Base-by-base conservation (phyloP, 2,113 vertebrate species). In the Heterotis niloticus region DNA sequence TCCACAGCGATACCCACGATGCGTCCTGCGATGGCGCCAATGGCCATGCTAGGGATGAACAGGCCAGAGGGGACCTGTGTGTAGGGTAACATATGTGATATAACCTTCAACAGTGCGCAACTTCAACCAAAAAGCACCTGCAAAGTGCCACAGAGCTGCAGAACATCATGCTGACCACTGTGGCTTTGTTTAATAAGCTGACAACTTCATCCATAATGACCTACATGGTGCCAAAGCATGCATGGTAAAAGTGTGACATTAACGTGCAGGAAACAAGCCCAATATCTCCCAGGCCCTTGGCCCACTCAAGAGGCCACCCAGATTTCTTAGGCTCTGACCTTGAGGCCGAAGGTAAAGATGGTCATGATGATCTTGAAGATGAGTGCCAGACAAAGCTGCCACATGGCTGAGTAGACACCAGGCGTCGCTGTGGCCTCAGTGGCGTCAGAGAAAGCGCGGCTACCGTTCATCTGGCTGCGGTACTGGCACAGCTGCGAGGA, bases 321-420 rank as follows among this genome's bases (percentile, higher is more conserved):
- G 34, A 44, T 4, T 2, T 7, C 2, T 44, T 44, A 5, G 23
- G 12, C 66, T 73, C 82, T 89, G 89, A 98, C 98, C 97, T 99
- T 99, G 76, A 99, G 95, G 74, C 98, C 98, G 52, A 99, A 99
- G 44, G 98, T 99, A 90, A 99, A 99, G 59, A 99, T 98, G 57
- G 98, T 99, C 96, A 99, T 98, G 87, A 99, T 94, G 88, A 99
- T 98, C 88, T 99, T 99, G 84, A 99, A 99, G 86, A 98, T 91
- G 79, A 99, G 96, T 0, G 98, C 97, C 87, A 99, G 90, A 86
- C 96, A 96, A 23, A 99, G 90, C 87, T 99, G 96, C 96, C 98
- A 99, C 90, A 99, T 99, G 83, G 97, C 96, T 1, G 96, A 94
- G 87, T 99, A 99, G 44, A 99, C 96, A 34, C 96, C 97, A n/a